Evolutionary conservation across 1,140 invertebrate species (phyloP), one percentile per base, ranked within the genome.

Genomic region (Zaprionus lachaisei): DNA sequence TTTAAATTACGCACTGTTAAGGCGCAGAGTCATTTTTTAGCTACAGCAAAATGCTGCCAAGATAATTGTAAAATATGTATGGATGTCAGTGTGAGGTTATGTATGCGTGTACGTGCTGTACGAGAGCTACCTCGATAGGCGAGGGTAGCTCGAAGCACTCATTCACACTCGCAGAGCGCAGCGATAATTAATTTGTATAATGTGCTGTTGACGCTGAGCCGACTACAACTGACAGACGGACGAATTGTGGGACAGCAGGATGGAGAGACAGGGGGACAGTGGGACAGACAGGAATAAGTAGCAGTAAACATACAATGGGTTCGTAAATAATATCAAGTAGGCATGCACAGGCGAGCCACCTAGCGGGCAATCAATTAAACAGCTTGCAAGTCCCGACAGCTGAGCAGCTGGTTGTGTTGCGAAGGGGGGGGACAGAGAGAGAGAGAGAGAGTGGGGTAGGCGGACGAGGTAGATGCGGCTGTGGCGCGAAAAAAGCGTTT

Each of bases 181-280:
- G 62, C 55, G 78, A 69, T 87, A 87, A 87, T 89, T 84, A 87
- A 89, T 84, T 87, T 87, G 71, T 87, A 81, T 79, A 87, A 81
- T 81, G 78, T 76, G 78, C 84, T 84, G 84, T 77, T 76, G 78
- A 70, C 77, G 77, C 73, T 72, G 47, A 56, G 14, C 31, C 41
- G 31, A 26, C 41, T 62, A 31, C 61, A 37, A 28, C 62, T 37
- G 57, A 68, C 72, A 54, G 28, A 22, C 17, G 38, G 14, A 34
- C 31, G 31, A 47, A 69, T 44, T 31, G 55, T 17, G 14, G 41
- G n/a, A 47, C n/a, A 47, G n/a, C n/a, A 17, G 41, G 41, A 47
- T 47, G 31, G 44, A 24, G 20, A n/a, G 17, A 34, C n/a, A 1
- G 47, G 9, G n/a, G 12, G 14, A 38, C 24, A 15, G 62, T 15